Evolutionary conservation across 1,140 invertebrate species (phyloP), one percentile per base, ranked within the genome.

Genomic region (Scylla paramamosain): DNA sequence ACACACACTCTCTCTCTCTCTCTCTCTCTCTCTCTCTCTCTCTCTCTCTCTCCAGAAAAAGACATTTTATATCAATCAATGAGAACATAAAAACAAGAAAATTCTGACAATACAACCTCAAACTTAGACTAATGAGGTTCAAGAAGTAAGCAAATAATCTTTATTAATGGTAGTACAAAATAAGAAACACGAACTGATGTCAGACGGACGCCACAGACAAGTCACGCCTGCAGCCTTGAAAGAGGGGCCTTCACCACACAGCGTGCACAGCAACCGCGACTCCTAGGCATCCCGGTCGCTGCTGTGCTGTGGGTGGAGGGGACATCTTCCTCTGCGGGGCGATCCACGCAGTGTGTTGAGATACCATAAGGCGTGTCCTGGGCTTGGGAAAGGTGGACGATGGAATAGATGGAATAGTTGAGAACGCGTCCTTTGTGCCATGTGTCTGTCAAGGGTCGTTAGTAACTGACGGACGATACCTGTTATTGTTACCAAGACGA

Each of bases 91-190:
- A 20, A 59, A n/a, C n/a, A n/a, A 59, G 52, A 59, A 14, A 39
- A 59, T 20, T 14, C 52, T 59, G 39, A 12, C 52, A 59, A 12
- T 59, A 59, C 52, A 59, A 20, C 52, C 52, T 59, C 52, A 59
- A 12, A 59, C 52, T 59, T 14, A 59, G 52, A 59, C 52, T 59
- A 59, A 59, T 59, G 52, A 59, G 52, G 52, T 59, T 14, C 52
- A 12, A 77, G 67, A n/a, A 77, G 67, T n/a, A 77, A 77, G 67
- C 67, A 77, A 77, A 83, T 93, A 59, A 94, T 94, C 39, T 94
- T 94, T 94, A 94, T 94, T 94, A 77, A n/a, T 77, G 87, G 82
- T 94, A 91, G 93, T 94, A 94, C 88, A 94, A 94, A 94, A 94
- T 91, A 94, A 20, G 32, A 59, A 94, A 67, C 93, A 94, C 87